Evolutionary conservation across 2,888 invertebrate species (phyloP), one percentile per base, ranked within the genome.

Genomic region (Apomyelois bistriatella): DNA sequence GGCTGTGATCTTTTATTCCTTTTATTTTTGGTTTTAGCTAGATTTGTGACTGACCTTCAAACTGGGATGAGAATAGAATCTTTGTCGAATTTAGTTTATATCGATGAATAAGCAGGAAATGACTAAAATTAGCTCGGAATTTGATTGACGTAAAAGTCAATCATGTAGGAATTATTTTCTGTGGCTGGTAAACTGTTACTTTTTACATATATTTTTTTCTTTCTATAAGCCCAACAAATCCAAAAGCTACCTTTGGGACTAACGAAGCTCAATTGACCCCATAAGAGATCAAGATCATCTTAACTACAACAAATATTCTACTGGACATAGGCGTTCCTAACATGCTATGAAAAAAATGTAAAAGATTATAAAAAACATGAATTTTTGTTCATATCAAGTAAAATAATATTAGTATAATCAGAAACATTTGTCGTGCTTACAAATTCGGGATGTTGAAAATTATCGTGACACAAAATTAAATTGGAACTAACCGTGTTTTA

Each of bases 401-500:
- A 32, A 3, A 32, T 8, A 32, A 32, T 10, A 32, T 32, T 13
- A 15, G 22, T 42, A 22, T n/a, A 6, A 22, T 16, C 9, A 1
- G 22, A 12, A 42, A 5, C 22, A 22, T 22, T 22, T 22, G 16
- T 22, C 16, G n/a, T 12, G 1, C 22, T 28, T 7, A 32, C 10
- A 32, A 32, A 32, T 32, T 12, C 22, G 1, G 10, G 17, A 41
- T 41, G 22, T 42, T 22, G 42, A 42, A 16, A 40, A 22, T 42
- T 22, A 42, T 42, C 12, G 12, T 22, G 42, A 22, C 16, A 22
- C 41, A 42, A 10, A 40, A 42, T 42, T 42, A 42, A 42, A 16
- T 42, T 42, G 22, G 5, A 42, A 22, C 42, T 42, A 42, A 42
- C 22, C 42, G 22, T 42, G 42, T 42, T 22, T 22, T n/a, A 42